A percentile compares a stretch with the other conserved stretches of the same genome.
Evolutionary conservation across 2,888 invertebrate species (phyloP).

Genomic region (Bombylius major): DNA sequence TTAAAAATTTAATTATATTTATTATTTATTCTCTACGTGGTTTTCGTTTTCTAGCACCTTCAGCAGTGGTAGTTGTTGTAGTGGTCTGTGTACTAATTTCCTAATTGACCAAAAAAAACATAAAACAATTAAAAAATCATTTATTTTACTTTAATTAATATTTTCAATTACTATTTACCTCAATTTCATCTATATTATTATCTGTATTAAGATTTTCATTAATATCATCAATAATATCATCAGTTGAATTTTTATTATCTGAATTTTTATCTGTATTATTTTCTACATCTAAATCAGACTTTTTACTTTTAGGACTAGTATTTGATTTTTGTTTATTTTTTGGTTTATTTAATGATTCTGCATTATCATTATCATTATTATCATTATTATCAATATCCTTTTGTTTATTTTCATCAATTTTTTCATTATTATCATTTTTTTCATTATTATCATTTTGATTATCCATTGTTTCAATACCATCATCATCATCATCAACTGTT

Average conservation of each 20-base stretch:
- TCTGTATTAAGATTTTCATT: conserved; percentile 4
- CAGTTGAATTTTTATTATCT: neutral
- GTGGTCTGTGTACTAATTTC: neutral
- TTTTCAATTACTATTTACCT: neutral
- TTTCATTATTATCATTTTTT: neutral
- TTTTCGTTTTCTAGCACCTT: conserved; percentile 1
- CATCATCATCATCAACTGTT: conserved; percentile 16
- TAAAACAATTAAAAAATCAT: neutral
- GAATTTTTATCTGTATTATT: conserved; percentile 7
- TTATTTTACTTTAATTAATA: no score
- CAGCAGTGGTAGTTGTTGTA: neutral
- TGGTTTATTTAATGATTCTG: neutral
- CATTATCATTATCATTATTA: neutral
- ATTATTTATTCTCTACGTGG: neutral
- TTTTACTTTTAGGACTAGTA: conserved; percentile 31
- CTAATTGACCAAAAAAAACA: neutral
- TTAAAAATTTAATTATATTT: neutral
- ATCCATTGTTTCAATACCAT: conserved; percentile 12
- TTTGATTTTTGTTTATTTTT: conserved; percentile 10
- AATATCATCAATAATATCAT: conserved; percentile 11
- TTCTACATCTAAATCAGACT: conserved; percentile 36
- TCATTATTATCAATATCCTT: conserved; percentile 17
- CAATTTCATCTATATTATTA: neutral
- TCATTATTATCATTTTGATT: neutral
- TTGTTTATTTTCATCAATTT: neutral